Evolutionary conservation across 2,113 vertebrate species (phyloP), one percentile per base, ranked within the genome.

Genomic region (Leucosticte australis): DNA sequence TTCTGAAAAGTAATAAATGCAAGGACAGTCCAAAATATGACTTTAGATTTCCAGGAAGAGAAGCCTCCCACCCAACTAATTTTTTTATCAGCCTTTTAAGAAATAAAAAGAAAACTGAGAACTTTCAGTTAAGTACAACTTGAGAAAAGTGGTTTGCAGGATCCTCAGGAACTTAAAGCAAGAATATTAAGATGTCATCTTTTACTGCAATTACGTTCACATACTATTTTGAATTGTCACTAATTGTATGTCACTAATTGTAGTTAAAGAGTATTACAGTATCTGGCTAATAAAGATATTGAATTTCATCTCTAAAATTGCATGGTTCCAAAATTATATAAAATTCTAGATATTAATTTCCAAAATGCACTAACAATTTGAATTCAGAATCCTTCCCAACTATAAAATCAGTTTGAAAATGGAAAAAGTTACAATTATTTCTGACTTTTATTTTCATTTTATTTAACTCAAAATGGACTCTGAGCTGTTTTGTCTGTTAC

Each of bases 1-100:
- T 97, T 99, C 99, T 99, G 96, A 11, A 97, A 95, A 96, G 52
- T 26, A 97, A 95, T 13, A 96, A 90, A 96, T 65, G 77, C 6
- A 56, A 56, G 9, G 39, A 59, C 15, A 55, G 30, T 84, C 88
- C 56, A 90, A 74, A 56, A 70, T 52, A 53, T 1, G 9, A 67
- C 27, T 60, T 69, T 27, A 84, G 78, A 62, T 11, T 47, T 83
- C 60, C 24, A 83, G 47, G 28, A 77, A 83, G 88, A 69, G 26
- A 39, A 79, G 35, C 8, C 4, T 57, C 28, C 19, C 8, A 73
- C 10, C 4, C 28, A 59, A 41, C 3, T 42, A 12, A 10, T 3
- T 59, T 80, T 82, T 80, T 42, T 19, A 70, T 19, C 35, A 75
- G 27, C 13, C 30, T 82, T 70, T 87, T 19, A 53, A 73, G 50